These are phyloP conservation scores for Gracilinanus agilis DNA, from an alignment of 2,113 vertebrate species.

Conservation along the genomic window DNA sequence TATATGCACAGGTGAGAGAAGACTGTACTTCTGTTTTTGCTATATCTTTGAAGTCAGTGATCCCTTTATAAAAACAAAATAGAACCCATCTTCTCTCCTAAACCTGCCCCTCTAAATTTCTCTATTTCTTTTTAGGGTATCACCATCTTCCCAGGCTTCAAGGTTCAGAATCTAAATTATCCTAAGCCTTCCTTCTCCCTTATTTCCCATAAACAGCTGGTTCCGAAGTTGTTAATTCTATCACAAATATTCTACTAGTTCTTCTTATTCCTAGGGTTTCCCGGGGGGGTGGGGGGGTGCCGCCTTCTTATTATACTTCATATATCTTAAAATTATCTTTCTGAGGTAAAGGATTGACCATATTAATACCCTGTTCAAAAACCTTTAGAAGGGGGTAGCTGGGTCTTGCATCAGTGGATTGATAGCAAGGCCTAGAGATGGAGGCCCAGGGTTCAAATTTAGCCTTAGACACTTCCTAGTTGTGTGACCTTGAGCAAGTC, in stretches of 20 bases:
- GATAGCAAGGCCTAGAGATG: too few relatives aligned
- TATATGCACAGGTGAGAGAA: not conserved
- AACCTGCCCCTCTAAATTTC: not conserved
- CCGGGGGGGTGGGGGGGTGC: too few relatives aligned
- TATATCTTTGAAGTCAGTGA: not conserved
- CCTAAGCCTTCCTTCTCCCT: too few relatives aligned
- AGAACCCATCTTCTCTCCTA: not conserved
- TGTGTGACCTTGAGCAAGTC: too few relatives aligned
- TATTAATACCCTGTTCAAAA: not conserved
- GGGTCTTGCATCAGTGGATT: too few relatives aligned
- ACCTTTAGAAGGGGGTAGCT: too few relatives aligned
- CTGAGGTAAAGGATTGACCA: not conserved
- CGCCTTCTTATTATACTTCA: conserved; percentile 16
- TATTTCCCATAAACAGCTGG: too few relatives aligned
- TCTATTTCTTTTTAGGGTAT: not conserved
- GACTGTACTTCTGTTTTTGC: not conserved
- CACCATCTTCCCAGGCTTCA: too few relatives aligned
- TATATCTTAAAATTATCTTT: conserved; percentile 20
- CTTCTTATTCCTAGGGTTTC: not conserved
- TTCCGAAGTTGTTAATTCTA: not conserved
- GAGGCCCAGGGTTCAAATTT: too few relatives aligned
- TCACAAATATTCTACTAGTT: not conserved
- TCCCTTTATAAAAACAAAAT: not conserved
- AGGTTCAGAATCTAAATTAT: too few relatives aligned
- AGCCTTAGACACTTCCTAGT: too few relatives aligned